Evolutionary conservation across 2,888 invertebrate species (phyloP).

Genomic region (Julus scanicus): DNA sequence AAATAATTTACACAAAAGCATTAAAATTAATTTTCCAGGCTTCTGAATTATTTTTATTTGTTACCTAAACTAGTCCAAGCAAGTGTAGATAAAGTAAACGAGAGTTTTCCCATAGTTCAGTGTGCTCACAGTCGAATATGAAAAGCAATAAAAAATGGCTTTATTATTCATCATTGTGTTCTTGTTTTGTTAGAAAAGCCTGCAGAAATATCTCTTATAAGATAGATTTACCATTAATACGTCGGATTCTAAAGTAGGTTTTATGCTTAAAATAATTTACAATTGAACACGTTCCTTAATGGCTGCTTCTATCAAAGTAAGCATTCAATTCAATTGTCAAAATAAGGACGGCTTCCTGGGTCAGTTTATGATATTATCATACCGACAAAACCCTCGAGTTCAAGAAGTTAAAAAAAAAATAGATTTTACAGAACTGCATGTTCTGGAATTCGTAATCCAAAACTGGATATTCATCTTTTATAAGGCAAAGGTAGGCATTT

Average conservation of each 20-base stretch:
- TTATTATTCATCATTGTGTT: not conserved
- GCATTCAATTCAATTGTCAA: slow-evolving; percentile 32
- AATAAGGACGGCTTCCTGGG: slow-evolving; percentile 35
- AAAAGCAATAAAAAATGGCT: not conserved
- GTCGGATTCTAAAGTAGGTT: not conserved
- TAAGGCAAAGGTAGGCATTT: not conserved
- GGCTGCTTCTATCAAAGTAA: not conserved
- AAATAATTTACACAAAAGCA: not conserved
- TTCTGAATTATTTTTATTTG: not conserved
- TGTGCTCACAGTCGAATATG: not conserved
- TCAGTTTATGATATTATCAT: slow-evolving; percentile 3
- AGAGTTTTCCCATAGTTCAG: not conserved
- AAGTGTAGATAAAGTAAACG: not conserved
- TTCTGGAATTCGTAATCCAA: not conserved
- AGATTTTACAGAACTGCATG: not conserved
- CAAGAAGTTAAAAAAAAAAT: not conserved
- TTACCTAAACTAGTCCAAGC: not conserved
- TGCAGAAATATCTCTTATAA: not conserved
- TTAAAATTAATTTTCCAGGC: not conserved
- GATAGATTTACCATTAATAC: slow-evolving; percentile 11
- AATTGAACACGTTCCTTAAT: slow-evolving; percentile 12
- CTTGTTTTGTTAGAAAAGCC: not conserved
- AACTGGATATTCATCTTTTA: not conserved
- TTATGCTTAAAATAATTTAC: not conserved
- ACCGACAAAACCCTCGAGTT: slow-evolving; percentile 7